Base-by-base conservation (phyloP, 2,113 vertebrate genomes). In the Calidris pygmaea region DNA sequence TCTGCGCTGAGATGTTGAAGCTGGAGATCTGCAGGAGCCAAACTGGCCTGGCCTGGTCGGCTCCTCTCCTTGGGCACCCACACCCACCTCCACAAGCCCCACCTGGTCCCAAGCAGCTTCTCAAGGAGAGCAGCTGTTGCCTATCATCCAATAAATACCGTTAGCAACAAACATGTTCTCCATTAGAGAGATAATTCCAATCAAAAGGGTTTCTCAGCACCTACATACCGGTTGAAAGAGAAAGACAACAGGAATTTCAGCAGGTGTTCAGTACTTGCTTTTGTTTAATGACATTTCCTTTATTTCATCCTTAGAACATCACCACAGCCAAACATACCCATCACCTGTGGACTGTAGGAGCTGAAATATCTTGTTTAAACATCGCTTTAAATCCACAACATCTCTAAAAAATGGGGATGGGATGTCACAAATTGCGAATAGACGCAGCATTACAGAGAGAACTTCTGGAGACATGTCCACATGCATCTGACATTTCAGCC, bases 1-100 rank as follows among this genome's bases (percentile, higher is more conserved):
- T 43, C 11, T 19, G 13, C 1, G 0, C 3, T 0, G 3, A 7
- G 12, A 1, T 0, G 1, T 5, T 9, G 19, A 19, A 29, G 11
- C 24, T 52, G 52, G 26, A 53, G 52, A 27, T 23, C 37, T 18
- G 12, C 20, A 41, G 22, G 13, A 58, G 23, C 35, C 50, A 21
- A 4, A 3, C 6, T 12, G 11, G 20, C 11, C 27, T 15, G 14
- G 16, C 11, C 22, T 7, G 6, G 8, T 55, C 17, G 2, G 10
- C 12, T 59, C 23, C 55, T 23, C n/a, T 34, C 22, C 14, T 34
- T 7, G 1, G 21, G 14, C 12, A 41, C 11, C 29, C 58, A 18
- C 39, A 26, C 47, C 47, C 15, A 3, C 29, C 26, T 20, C 21
- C 26, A 59, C 2, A 0, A 55, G 34, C 68, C 45, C 74, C 68